A percentile compares a stretch with the other conserved stretches of the same genome.
phyloP scores from a whole-genome alignment of 2,888 invertebrate species.

The Hirtodrosophila trivittata region DNA sequence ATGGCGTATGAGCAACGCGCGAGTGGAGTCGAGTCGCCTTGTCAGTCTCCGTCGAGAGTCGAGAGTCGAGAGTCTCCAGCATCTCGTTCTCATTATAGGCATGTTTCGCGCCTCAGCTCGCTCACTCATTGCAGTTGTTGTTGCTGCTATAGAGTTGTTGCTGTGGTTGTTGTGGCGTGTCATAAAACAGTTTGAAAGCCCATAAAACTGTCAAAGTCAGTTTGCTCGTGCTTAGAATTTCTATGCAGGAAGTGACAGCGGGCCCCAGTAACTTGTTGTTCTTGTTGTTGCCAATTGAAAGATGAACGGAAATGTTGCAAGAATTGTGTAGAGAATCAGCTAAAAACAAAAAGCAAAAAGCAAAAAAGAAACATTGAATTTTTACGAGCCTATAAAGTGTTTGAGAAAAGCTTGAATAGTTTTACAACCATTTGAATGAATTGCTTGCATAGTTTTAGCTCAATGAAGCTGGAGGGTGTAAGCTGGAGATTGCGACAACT shows the following conservation, averaged over 20 bases:
- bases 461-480: too few relatives aligned
- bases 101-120: constrained; percentile 57
- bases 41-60: constrained; percentile 36
- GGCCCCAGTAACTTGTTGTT: constrained; percentile 26
- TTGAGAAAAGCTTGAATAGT: constrained; percentile 17
- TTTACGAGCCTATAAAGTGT: constrained; percentile 22
- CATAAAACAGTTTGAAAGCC: constrained; percentile 84
- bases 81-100: constrained; percentile 65
- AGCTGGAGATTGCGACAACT: too few relatives aligned
- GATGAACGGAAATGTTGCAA: constrained; percentile 59
- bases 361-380: constrained; percentile 3
- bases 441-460: constrained; percentile 4
- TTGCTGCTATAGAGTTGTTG: constrained; percentile 7
- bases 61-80: constrained; percentile 17
- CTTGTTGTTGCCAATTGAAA: constrained; percentile 32
- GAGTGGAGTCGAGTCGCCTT: constrained; percentile 25
- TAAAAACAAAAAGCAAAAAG: too few relatives aligned
- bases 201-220: constrained; percentile 83
- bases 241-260: constrained; percentile 68
- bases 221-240: constrained; percentile 63
- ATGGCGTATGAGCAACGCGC: constrained; percentile 75
- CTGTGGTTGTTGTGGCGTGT: constrained; percentile 64
- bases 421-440: constrained; percentile 27
- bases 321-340: constrained; percentile 10
- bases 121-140: constrained; percentile 29